Percentiles rank a stretch among this genome's conserved stretches.
Evolutionary conservation across 1,140 invertebrate species (phyloP).

Genomic region (Pantala flavescens): DNA sequence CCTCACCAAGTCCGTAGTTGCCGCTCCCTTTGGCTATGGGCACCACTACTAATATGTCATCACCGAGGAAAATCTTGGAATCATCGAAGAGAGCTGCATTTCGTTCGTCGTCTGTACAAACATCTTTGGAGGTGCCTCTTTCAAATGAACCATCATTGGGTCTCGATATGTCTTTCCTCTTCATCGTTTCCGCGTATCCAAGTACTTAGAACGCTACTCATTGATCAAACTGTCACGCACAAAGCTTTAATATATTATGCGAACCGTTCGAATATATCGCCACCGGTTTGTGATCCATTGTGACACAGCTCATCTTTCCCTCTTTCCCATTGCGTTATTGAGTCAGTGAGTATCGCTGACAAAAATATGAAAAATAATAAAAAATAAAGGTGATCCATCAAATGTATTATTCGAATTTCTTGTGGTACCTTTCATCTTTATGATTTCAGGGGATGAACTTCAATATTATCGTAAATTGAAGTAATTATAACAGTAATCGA

Average conservation of each 20-base stretch:
- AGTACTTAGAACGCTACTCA: not conserved
- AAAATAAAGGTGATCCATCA: conserved; percentile 10
- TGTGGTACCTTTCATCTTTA: too few species aligned
- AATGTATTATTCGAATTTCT: not conserved
- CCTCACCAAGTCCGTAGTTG: not conserved
- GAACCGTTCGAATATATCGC: not conserved
- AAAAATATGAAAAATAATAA: not conserved
- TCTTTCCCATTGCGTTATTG: not conserved
- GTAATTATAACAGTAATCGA: too few species aligned
- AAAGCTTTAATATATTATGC: not conserved
- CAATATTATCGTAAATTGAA: too few species aligned
- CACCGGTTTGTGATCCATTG: not conserved
- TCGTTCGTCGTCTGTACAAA: not conserved
- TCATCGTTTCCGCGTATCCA: not conserved
- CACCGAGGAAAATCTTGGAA: not conserved
- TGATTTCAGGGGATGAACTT: too few species aligned
- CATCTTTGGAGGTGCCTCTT: not conserved
- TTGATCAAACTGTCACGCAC: not conserved
- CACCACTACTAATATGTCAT: not conserved
- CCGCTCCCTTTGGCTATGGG: not conserved
- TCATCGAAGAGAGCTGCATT: not conserved
- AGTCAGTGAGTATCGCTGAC: not conserved
- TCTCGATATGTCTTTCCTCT: not conserved
- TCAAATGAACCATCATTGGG: too few species aligned
- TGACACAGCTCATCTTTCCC: not conserved